Base-by-base conservation (phyloP, 2,888 invertebrate species). In the Dolichomitus sp. region DNA sequence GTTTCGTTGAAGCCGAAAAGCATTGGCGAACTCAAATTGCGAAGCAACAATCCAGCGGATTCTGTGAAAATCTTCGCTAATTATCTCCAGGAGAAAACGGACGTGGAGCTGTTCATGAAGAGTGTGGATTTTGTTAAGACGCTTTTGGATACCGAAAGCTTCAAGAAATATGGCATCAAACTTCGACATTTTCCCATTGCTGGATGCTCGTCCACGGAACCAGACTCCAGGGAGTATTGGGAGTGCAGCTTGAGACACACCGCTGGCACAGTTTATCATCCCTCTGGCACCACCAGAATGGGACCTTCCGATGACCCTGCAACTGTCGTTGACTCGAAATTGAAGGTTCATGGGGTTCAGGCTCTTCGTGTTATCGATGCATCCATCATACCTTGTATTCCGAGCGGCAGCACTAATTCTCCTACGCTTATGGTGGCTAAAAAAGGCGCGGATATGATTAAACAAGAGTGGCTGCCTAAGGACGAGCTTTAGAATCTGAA, bases 391-490 rank as follows among this genome's bases (percentile, higher is more conserved):
- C 96, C 96, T 0, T 94, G 90, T 14, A 94, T 96, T 80, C 94
- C 95, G 0, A 95, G 95, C 57, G 96, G 95, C 0, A 96, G 96
- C 84, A 96, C 95, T 0, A 95, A 96, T 87, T 95, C 96, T 0
- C 95, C 96, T 0, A 93, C 94, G 5, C 95, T 96, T 61, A 96
- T 96, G 96, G 96, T 96, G 75, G 96, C 94, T 0, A 96, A 96
- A 88, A 96, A 95, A 88, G 96, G 95, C 1, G 95, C 96, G 0
- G 96, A 96, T 86, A 94, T 96, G 92, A 95, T 96, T 40, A 96
- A 95, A 83, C 91, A 94, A 77, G 94, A 95, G 72, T 96, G 95
- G 95, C 72, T 89, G 19, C 66, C 84, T 0, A 86, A 87, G 80
- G 93, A 94, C 48, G 88, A 90, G 80, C 80, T 90, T 17, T 89